These are phyloP conservation scores for Podilymbus podiceps DNA, from an alignment of 2,113 vertebrate genomes.

Conservation along the genomic window DNA sequence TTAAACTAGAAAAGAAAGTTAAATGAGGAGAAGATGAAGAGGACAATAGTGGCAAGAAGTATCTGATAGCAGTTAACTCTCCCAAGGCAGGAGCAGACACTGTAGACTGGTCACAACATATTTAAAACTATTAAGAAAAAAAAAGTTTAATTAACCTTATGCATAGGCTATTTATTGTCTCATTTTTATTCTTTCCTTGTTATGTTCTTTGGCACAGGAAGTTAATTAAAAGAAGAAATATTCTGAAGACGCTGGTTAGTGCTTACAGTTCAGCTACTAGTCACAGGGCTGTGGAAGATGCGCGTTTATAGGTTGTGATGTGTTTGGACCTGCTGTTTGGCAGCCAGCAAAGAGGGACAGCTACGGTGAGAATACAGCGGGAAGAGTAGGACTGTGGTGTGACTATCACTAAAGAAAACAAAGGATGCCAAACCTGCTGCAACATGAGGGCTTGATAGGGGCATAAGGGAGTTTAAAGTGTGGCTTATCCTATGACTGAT, in stretches of 20 bases:
- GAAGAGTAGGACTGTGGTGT: too few species aligned
- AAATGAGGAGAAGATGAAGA: neutral
- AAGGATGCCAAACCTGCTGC: neutral
- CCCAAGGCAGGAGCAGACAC: neutral
- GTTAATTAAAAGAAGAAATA: neutral
- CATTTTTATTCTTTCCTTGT: neutral
- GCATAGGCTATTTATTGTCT: neutral
- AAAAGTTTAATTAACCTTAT: neutral
- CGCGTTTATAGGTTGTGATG: neutral
- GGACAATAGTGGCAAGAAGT: neutral
- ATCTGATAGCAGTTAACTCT: neutral
- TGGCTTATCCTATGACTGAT: neutral
- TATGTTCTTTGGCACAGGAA: neutral
- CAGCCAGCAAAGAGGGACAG: neutral
- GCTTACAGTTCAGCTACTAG: neutral
- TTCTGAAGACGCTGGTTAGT: neutral
- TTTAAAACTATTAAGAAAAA: neutral
- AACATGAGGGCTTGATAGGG: accelerated
- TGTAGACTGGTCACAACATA: neutral
- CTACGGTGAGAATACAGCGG: neutral
- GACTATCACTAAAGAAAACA: neutral
- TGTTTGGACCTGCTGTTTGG: neutral
- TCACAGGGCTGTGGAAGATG: neutral
- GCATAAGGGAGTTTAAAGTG: neutral
- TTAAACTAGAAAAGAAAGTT: neutral